Base-by-base conservation (phyloP, 2,888 invertebrate species). In the Mactromeris polynyma region DNA sequence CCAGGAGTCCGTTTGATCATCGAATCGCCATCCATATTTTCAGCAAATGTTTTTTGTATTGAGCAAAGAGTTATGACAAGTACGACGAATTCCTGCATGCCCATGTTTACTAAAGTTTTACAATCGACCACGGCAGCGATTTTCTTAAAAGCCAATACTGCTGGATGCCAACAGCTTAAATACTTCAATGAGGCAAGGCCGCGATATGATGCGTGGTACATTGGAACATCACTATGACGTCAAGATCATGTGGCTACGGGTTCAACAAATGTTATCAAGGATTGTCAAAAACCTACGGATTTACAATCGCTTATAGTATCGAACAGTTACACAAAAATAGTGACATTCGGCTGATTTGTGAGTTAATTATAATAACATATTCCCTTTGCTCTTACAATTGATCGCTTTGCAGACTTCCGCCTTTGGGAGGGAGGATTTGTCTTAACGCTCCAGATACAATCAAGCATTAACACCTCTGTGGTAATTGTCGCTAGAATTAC, bases 1-100 rank as follows among this genome's bases (percentile, higher is more conserved):
- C 94, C 94, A 3, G 94, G 93, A 21, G 91, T 89, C 46, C 94
- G 81, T 88, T 94, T 94, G 36, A 91, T 91, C 14, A 81, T 54
- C 33, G 40, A 69, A 40, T 88, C 89, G n/a, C 69, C 85, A 36
- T 85, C 83, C 21, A 86, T 64, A 36, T 85, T 85, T 7, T 91
- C 92, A 36, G 83, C 26, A 58, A 64, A 51, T 26, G 86, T 81
- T 36, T 26, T 58, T 54, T 84, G 85, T 36, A 85, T 80, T 88
- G 85, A 86, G 84, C 87, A 85, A 58, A 88, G 21, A 51, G 86
- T 89, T 73, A 91, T 42, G 80, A 82, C 64, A 26, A 89, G 81
- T 82, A 89, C 42, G 17, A 83, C 69, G 31, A 91, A 42, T 73
- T 87, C 87, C 81, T 86, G 83, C 40, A 85, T 51, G 33, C 54